Conservation (phyloP, 2,888 invertebrate genomes). For the Drosophila fulvimacula region DNA sequence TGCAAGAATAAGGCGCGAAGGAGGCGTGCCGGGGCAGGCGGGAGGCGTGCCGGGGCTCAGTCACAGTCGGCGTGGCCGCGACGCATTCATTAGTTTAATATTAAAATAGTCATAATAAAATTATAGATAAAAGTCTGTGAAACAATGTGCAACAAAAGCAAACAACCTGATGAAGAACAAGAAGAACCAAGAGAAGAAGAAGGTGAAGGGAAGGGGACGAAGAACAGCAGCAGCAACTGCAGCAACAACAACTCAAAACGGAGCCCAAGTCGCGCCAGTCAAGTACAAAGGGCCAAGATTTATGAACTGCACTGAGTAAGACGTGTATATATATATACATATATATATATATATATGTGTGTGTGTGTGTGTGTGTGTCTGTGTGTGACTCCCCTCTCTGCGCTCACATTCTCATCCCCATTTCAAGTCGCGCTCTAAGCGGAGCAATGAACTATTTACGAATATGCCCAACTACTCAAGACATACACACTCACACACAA, state of each 20-base stretch:
- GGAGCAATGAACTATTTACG: constrained; percentile 78
- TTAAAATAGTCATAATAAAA: constrained; percentile 79
- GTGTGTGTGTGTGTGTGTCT: constrained; percentile 34
- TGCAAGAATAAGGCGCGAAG: not conserved
- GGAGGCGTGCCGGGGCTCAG: constrained; percentile 19
- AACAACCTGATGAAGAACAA: constrained; percentile 19
- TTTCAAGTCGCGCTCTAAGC: constrained; percentile 60
- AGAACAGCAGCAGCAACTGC: constrained; percentile 19
- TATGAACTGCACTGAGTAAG: constrained; percentile 70
- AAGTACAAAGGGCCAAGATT: constrained; percentile 72
- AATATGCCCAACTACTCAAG: constrained; percentile 52
- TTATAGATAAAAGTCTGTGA: constrained; percentile 70
- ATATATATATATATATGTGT: constrained; percentile 20
- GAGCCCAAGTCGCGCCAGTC: constrained; percentile 43
- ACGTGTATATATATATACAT: constrained; percentile 20
- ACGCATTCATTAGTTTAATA: constrained; percentile 79
- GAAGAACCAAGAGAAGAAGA: constrained; percentile 14
- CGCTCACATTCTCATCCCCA: constrained; percentile 16
- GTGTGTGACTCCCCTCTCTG: constrained; percentile 40
- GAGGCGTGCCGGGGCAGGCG: not conserved
- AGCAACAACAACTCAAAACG: constrained; percentile 29
- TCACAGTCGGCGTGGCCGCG: constrained; percentile 70
- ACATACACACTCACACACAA: constrained; percentile 9
- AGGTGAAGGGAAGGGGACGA: not conserved
- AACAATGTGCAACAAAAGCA: constrained; percentile 63